A percentile compares a stretch with the other conserved stretches of the same genome.
These are phyloP conservation scores for Euproctis similis DNA, from an alignment of 2,888 invertebrate genomes.

Conservation along the genomic window DNA sequence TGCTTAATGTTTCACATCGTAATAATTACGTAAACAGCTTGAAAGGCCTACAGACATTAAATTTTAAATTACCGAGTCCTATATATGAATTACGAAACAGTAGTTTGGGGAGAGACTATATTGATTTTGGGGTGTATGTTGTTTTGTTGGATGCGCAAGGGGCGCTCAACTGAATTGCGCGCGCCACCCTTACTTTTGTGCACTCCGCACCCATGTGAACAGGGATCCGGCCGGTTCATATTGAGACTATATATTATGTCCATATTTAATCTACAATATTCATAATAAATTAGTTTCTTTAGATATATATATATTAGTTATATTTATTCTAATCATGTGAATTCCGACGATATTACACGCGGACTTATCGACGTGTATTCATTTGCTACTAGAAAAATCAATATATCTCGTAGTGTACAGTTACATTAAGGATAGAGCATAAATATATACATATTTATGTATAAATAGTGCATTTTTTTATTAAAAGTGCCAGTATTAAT, in stretches of 20 bases:
- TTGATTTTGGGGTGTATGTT: conserved; percentile 66
- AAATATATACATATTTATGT: too few relatives aligned
- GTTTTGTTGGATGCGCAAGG: conserved; percentile 25
- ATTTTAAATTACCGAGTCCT: too few relatives aligned
- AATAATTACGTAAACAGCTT: too few relatives aligned
- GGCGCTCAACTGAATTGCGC: conserved; percentile 21
- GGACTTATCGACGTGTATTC: conserved; percentile 26
- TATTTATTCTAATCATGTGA: conserved; percentile 26
- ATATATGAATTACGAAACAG: conserved; percentile 50
- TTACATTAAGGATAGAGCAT: too few relatives aligned
- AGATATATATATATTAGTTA: too few relatives aligned
- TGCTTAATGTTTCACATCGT: too few relatives aligned
- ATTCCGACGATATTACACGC: conserved; percentile 19
- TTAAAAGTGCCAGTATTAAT: too few relatives aligned
- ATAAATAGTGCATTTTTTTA: too few relatives aligned
- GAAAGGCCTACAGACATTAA: too few relatives aligned
- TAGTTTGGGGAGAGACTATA: conserved; percentile 55
- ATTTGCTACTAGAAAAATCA: conserved; percentile 53
- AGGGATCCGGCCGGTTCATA: conserved; percentile 29
- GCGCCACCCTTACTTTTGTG: conserved; percentile 30
- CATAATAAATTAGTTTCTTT: conserved; percentile 15
- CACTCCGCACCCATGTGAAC: conserved; percentile 33
- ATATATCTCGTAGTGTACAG: conserved; percentile 49
- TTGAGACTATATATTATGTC: conserved; percentile 33
- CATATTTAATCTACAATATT: conserved; percentile 28